Conservation (phyloP, 2,113 vertebrate genomes). For the Gallinago media region DNA sequence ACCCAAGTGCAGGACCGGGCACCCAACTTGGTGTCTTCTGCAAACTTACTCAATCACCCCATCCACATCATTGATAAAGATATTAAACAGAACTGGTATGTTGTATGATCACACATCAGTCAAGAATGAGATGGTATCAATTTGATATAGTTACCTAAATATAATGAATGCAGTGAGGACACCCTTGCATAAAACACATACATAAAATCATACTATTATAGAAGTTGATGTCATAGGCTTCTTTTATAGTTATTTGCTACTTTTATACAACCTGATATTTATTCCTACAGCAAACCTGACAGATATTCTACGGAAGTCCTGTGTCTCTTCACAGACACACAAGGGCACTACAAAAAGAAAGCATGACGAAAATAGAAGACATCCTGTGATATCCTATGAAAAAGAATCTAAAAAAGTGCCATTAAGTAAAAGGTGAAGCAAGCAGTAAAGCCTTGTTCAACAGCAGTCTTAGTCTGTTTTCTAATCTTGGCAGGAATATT, state of each 20-base stretch:
- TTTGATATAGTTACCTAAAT: not conserved
- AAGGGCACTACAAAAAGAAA: not conserved
- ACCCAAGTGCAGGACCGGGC: accelerated
- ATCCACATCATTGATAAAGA: not conserved
- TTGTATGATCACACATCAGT: not conserved
- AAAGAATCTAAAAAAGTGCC: not conserved
- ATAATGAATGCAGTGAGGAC: not conserved
- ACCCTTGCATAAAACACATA: not conserved
- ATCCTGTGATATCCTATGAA: not conserved
- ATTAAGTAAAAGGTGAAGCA: not conserved
- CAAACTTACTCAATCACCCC: accelerated
- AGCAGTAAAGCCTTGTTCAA: not conserved
- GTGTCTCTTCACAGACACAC: not conserved
- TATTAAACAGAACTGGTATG: not conserved
- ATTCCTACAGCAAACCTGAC: not conserved
- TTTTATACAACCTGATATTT: not conserved
- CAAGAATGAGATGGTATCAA: not conserved
- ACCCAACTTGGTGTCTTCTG: not conserved
- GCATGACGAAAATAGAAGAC: not conserved
- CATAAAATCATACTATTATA: not conserved
- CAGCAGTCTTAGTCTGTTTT: not conserved
- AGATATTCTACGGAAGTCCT: not conserved
- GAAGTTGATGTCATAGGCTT: not conserved
- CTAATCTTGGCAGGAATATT: not conserved
- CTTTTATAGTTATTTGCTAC: not conserved